A percentile compares a stretch with the other conserved stretches of the same genome.
Evolutionary conservation across 2,797 vertebrate species (phyloP).

Genomic region (Decapterus maruadsi): DNA sequence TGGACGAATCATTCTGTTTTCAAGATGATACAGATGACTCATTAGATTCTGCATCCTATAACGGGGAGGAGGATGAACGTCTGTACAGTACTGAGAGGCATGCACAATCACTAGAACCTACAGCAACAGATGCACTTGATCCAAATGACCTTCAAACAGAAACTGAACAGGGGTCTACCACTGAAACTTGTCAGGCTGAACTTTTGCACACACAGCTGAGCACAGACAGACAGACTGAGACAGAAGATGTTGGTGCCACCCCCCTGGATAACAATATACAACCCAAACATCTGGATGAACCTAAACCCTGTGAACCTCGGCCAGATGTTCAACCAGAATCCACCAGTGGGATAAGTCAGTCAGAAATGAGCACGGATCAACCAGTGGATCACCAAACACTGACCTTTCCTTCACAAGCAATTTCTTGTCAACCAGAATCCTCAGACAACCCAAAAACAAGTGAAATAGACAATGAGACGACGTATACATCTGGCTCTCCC

Average conservation of each 20-base stretch:
- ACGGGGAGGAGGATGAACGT: slow-evolving; percentile 91
- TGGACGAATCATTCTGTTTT: slow-evolving; percentile 95
- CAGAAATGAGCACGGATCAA: slow-evolving; percentile 57
- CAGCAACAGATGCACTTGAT: slow-evolving; percentile 44
- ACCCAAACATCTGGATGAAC: slow-evolving; percentile 28
- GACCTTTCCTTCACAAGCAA: slow-evolving; percentile 46
- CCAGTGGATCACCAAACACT: slow-evolving; percentile 30
- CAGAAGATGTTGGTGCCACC: slow-evolving; percentile 53
- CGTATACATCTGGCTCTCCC: slow-evolving; percentile 77
- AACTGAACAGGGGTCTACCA: slow-evolving; percentile 41
- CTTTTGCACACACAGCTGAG: no score
- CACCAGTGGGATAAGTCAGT: slow-evolving; percentile 75
- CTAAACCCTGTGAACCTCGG: slow-evolving; percentile 19
- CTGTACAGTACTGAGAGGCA: slow-evolving; percentile 92
- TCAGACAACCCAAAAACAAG: slow-evolving; percentile 53
- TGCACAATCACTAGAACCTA: slow-evolving; percentile 80
- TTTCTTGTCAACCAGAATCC: slow-evolving; percentile 57
- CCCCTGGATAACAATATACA: slow-evolving; percentile 10
- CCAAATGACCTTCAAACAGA: slow-evolving; percentile 46
- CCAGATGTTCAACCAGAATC: slow-evolving; percentile 35
- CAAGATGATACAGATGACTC: slow-evolving; percentile 93
- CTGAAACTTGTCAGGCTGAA: slow-evolving; percentile 63
- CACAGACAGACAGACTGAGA: slow-evolving; percentile 34
- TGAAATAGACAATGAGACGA: slow-evolving; percentile 76
- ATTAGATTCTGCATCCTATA: slow-evolving; percentile 93